Evolutionary conservation across 1,140 invertebrate species (phyloP).

Genomic region (Oncopeltus fasciatus): DNA sequence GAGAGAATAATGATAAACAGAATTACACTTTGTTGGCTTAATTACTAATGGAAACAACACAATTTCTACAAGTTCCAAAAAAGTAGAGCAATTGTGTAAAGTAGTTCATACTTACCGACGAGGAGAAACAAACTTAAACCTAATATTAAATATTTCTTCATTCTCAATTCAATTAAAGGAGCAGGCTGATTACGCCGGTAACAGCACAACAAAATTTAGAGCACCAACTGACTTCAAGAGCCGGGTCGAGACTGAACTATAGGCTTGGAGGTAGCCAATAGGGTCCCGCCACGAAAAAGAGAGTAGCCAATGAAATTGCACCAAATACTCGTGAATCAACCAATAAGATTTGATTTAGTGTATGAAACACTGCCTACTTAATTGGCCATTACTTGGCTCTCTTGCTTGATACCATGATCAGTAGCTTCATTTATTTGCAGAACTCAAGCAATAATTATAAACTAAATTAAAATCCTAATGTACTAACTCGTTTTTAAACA

Average conservation of each 20-base stretch:
- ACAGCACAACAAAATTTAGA: not conserved
- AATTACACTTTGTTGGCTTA: too few relatives aligned
- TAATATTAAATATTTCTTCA: slow-evolving; percentile 39
- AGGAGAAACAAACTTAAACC: slow-evolving; percentile 35
- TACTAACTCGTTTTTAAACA: too few relatives aligned
- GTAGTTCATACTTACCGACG: slow-evolving; percentile 38
- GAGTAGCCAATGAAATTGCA: not conserved
- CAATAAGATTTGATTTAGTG: not conserved
- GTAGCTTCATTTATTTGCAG: too few relatives aligned
- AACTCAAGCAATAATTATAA: too few relatives aligned
- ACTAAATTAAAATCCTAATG: too few relatives aligned
- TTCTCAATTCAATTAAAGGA: slow-evolving; percentile 23
- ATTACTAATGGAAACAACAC: too few relatives aligned
- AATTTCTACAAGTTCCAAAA: too few relatives aligned
- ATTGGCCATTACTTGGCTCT: not conserved
- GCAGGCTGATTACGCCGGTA: not conserved
- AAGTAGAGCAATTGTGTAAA: too few relatives aligned
- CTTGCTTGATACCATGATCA: too few relatives aligned
- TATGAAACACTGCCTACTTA: not conserved
- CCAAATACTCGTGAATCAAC: not conserved
- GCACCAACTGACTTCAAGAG: not conserved
- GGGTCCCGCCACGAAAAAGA: slow-evolving; percentile 23
- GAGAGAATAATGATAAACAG: too few relatives aligned
- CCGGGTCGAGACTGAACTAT: slow-evolving; percentile 7
- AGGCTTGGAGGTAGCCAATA: slow-evolving; percentile 24